phyloP scores from a whole-genome alignment of 2,888 invertebrate genomes.

The Drosophila acutilabella region DNA sequence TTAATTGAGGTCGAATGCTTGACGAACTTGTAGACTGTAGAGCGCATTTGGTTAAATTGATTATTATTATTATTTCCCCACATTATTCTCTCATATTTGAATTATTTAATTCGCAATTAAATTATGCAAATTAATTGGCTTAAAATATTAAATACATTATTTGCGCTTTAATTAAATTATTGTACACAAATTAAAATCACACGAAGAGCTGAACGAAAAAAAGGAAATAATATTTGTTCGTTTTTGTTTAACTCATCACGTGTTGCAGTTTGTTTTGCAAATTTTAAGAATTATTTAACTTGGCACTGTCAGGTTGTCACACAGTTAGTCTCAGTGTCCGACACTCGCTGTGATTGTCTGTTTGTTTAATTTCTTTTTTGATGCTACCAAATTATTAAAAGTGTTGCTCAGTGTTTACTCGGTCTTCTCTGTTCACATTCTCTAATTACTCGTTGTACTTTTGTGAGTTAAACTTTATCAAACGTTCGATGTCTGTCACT shows the following conservation, averaged over 20 bases:
- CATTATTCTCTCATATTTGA: not conserved
- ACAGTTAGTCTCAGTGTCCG: constrained; percentile 3
- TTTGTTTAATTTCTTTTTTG: not conserved
- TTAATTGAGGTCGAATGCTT: constrained; percentile 11
- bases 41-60: not conserved
- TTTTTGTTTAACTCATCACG: constrained; percentile 6
- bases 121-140: constrained; percentile 2
- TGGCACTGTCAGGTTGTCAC: constrained; percentile 1
- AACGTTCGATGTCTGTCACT: no score
- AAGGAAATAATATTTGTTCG: constrained; percentile 1
- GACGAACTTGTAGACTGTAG: not conserved
- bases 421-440: no score
- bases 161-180: not conserved
- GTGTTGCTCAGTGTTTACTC: no score
- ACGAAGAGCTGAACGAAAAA: not conserved
- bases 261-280: not conserved
- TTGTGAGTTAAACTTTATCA: no score
- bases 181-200: constrained; percentile 4
- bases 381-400: no score
- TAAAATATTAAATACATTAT: not conserved
- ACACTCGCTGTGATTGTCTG: not conserved
- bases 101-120: constrained; percentile 1
- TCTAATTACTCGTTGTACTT: no score
- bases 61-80: not conserved
- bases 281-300: constrained; percentile 6